Base-by-base conservation (phyloP, 2,888 invertebrate species). In the Rhingia campestris region DNA sequence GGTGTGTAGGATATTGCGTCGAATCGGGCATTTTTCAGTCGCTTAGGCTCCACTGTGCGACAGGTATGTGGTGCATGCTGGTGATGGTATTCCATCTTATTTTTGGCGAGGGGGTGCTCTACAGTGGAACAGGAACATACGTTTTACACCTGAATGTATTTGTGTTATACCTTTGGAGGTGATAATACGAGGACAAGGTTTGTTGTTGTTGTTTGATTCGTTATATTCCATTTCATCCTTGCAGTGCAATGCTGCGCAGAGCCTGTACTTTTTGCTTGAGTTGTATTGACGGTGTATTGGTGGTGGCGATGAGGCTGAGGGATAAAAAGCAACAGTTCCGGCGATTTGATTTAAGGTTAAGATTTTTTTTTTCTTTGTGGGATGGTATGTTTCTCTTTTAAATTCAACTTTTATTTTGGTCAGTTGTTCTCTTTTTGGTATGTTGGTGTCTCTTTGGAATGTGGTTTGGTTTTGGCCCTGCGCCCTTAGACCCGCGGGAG, bases 131-230 rank as follows among this genome's bases (percentile, higher is more conserved):
- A 59, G 61, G 66, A 61, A 61, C 79, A 74, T 84, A 74, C 84
- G 74, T 64, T 80, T 80, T 80, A 49, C 80, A 84, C 80, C 80
- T 84, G 84, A 80, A 47, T 84, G 84, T 84, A 74, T 84, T 75
- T 79, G 84, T 84, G 74, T 74, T 84, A 80, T 84, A 84, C 82
- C 53, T 79, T 80, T 58, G 49, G 75, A 80, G 79, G 79, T 84
- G 74, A 80, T 80, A 84, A 74, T 74, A 69, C 80, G 66, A 66
- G 67, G 79, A 79, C 61, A 58, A 54, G 37, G 63, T 61, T 73
- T 53, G 58, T 67, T 77, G 56, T 43, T 77, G 67, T 63, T 77
- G 33, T 5, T 58, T 61, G 41, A 58, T 35, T 49, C 39, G 22
- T 37, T 69, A 14, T 51, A 66, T 63, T n/a, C 49, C 51, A 56